Percentiles rank a stretch among this genome's conserved stretches.
Evolutionary conservation across 2,797 vertebrate species (phyloP).

Genomic region (Lepus oiostolus): DNA sequence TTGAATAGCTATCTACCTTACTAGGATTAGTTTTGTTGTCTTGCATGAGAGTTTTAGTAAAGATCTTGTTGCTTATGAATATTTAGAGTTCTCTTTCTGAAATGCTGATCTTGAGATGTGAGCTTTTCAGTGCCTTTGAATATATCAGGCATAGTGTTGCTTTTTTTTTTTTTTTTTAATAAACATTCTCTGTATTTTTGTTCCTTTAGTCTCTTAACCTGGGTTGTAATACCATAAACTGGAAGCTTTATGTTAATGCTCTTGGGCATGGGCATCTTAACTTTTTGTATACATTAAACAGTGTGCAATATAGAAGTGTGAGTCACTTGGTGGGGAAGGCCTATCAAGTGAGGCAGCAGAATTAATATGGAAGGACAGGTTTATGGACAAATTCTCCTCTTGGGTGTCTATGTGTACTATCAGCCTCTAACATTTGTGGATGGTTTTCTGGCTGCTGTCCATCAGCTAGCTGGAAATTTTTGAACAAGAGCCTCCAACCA

Average conservation of each 20-base stretch:
- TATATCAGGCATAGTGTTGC: conserved; percentile 47
- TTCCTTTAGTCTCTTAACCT: conserved; percentile 64
- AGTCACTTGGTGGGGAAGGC: background rate
- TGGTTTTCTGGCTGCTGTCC: conserved; percentile 58
- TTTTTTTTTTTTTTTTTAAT: background rate
- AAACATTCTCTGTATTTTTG: conserved; percentile 56
- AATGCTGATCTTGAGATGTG: conserved; percentile 71
- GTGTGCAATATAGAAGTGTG: background rate
- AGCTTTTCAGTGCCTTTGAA: conserved; percentile 70
- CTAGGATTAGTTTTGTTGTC: conserved; percentile 60
- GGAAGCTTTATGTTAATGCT: conserved; percentile 56
- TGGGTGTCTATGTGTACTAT: background rate
- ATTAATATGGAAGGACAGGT: conserved; percentile 17
- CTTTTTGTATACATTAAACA: conserved; percentile 47
- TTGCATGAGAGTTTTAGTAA: conserved; percentile 65
- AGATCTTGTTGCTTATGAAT: conserved; percentile 81
- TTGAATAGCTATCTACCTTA: conserved; percentile 66
- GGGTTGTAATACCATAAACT: conserved; percentile 48
- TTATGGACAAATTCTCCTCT: conserved; percentile 34
- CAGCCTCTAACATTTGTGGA: background rate
- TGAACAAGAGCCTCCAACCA: conserved; percentile 26
- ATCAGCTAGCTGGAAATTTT: conserved; percentile 46
- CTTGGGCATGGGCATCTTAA: background rate
- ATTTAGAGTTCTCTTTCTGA: conserved; percentile 76
- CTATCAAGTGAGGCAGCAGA: background rate